phyloP scores from a whole-genome alignment of 2,797 vertebrate genomes.

The Takifugu ocellatus region DNA sequence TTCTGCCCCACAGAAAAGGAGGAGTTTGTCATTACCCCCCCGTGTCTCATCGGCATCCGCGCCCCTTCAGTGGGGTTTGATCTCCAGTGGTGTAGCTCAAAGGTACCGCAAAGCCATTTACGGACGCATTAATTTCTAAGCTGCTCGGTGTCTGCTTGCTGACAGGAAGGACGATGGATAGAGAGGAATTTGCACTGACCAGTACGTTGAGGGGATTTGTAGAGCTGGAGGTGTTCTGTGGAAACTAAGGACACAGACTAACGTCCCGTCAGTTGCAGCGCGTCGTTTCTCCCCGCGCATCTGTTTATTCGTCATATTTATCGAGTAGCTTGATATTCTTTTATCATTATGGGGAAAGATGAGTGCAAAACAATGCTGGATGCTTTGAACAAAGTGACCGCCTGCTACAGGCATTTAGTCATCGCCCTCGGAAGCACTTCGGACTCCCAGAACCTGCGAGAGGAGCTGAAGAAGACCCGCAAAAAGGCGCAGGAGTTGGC shows the following conservation, averaged over 20 bases:
- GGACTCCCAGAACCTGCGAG: constrained; percentile 92
- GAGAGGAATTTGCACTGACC: constrained; percentile 65
- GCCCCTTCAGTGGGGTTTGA: constrained; percentile 47
- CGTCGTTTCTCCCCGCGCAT: constrained; percentile 20
- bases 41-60: constrained; percentile 4
- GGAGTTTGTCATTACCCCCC: not conserved
- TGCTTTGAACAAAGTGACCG: constrained; percentile 90
- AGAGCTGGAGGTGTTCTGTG: constrained; percentile 44
- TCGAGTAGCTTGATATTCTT: not conserved
- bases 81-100: constrained; percentile 46
- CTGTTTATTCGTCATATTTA: constrained; percentile 17
- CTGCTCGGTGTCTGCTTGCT: constrained; percentile 50
- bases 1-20: not conserved
- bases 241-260: constrained; percentile 42
- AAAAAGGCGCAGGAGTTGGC: constrained; percentile 94
- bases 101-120: constrained; percentile 69
- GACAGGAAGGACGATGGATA: constrained; percentile 68
- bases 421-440: constrained; percentile 92
- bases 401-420: constrained; percentile 93
- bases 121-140: constrained; percentile 72
- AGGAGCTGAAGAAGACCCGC: constrained; percentile 90
- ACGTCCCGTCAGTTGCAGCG: constrained; percentile 22
- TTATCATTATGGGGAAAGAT: constrained; percentile 83
- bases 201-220: constrained; percentile 65
- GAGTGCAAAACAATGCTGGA: constrained; percentile 95